Percentiles rank a stretch among this genome's conserved stretches.
Evolutionary conservation across 2,113 vertebrate genomes (phyloP).

Genomic region (Casuarius casuarius): DNA sequence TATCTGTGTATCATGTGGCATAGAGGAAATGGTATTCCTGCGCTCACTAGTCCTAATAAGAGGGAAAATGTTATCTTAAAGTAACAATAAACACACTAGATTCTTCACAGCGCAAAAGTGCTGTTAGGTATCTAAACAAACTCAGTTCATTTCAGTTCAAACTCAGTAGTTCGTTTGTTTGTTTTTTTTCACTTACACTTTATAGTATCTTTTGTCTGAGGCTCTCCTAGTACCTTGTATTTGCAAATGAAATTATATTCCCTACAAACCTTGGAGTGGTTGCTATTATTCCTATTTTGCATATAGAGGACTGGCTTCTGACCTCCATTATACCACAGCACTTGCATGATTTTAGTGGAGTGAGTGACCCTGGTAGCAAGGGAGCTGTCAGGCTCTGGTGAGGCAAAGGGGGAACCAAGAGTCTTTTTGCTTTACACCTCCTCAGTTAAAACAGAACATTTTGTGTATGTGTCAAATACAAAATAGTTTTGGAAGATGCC

Average conservation of each 20-base stretch:
- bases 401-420: neutral
- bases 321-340: neutral
- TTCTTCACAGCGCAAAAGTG: neutral
- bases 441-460: neutral
- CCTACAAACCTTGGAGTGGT: neutral
- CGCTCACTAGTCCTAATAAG: neutral
- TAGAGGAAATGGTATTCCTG: slow-evolving; percentile 43
- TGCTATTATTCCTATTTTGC: neutral
- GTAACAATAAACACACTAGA: neutral
- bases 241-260: neutral
- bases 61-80: slow-evolving; percentile 13
- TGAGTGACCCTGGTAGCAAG: neutral
- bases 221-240: neutral
- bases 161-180: too few species aligned
- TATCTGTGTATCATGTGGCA: slow-evolving; percentile 8
- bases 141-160: neutral
- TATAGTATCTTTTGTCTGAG: neutral
- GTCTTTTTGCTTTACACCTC: neutral
- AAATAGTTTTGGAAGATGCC: neutral
- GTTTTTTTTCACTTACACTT: neutral
- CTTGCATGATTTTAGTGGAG: neutral
- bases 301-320: neutral
- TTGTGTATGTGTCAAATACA: neutral
- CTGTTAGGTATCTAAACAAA: neutral
- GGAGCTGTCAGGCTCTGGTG: neutral